phyloP scores from a whole-genome alignment of 2,888 invertebrate genomes.

The Nephrotoma flavescens region DNA sequence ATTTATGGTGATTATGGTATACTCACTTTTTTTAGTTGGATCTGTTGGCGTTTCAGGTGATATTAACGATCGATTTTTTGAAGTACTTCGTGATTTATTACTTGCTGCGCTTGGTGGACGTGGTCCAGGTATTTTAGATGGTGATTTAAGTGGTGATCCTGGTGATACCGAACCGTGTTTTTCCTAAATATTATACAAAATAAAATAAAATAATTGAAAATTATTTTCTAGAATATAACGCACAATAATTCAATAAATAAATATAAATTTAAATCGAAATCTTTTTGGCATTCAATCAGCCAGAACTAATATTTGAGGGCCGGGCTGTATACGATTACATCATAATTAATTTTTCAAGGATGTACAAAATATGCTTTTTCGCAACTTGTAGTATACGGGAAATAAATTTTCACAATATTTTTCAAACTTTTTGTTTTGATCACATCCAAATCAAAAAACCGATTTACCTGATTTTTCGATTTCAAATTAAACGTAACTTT shows the following conservation, averaged over 20 bases:
- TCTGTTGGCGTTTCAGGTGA: conserved; percentile 52
- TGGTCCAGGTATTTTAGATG: conserved; percentile 34
- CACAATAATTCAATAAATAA: neutral
- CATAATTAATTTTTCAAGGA: neutral
- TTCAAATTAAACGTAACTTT: conserved; percentile 3
- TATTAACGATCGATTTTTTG: conserved; percentile 24
- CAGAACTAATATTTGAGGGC: neutral
- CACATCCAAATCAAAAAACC: neutral
- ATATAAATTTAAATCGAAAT: neutral
- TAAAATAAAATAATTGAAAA: neutral
- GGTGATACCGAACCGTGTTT: conserved; percentile 51
- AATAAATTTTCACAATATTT: neutral
- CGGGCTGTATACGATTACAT: neutral
- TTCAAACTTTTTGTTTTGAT: neutral
- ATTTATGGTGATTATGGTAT: neutral
- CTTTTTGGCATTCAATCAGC: neutral
- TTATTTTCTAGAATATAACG: neutral
- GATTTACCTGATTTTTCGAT: neutral
- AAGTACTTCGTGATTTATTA: conserved; percentile 31
- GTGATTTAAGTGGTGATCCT: conserved; percentile 55
- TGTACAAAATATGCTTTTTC: too few species aligned
- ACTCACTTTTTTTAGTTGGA: conserved; percentile 57
- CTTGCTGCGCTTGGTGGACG: conserved; percentile 33
- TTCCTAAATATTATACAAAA: conserved; percentile 27
- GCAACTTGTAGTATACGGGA: too few species aligned